phyloP scores from a whole-genome alignment of 2,888 invertebrate genomes.

The Microctonus brassicae region DNA sequence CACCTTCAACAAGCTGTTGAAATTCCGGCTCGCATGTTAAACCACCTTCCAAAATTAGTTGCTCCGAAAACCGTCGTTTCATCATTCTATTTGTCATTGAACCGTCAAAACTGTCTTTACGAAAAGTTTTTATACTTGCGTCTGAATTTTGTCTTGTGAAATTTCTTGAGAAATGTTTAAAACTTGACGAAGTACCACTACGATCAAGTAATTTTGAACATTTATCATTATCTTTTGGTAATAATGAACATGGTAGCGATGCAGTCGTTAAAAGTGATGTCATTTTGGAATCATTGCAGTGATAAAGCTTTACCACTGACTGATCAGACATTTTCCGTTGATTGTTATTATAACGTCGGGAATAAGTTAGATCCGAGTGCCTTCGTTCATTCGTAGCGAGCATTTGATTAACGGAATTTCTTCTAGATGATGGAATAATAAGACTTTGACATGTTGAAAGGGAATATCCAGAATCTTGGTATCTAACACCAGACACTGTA shows the following conservation, averaged over 20 bases:
- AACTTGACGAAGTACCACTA: neutral
- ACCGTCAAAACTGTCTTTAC: slow-evolving; percentile 46
- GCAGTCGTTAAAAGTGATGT: neutral
- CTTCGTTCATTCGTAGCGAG: slow-evolving; percentile 39
- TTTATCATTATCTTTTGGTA: neutral
- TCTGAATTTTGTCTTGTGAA: slow-evolving; percentile 45
- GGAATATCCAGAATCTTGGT: slow-evolving; percentile 55
- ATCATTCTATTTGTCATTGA: slow-evolving; percentile 60
- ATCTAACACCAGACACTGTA: slow-evolving; percentile 44
- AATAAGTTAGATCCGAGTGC: slow-evolving; percentile 55
- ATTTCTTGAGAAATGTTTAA: slow-evolving; percentile 21
- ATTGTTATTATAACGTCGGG: slow-evolving; percentile 25
- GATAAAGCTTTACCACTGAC: slow-evolving; percentile 29
- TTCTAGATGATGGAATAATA: slow-evolving; percentile 51
- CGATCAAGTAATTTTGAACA: slow-evolving; percentile 9
- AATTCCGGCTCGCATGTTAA: slow-evolving; percentile 51
- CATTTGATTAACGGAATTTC: slow-evolving; percentile 48
- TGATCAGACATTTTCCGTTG: slow-evolving; percentile 52
- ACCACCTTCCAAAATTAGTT: slow-evolving; percentile 61
- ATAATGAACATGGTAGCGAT: slow-evolving; percentile 7
- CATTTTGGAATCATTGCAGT: neutral
- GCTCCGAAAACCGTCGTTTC: slow-evolving; percentile 61
- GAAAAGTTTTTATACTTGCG: slow-evolving; percentile 38
- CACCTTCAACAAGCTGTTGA: slow-evolving; percentile 51
- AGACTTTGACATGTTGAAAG: slow-evolving; percentile 61